Evolutionary conservation across 2,888 invertebrate genomes (phyloP).

Genomic region (Torymus texanus): DNA sequence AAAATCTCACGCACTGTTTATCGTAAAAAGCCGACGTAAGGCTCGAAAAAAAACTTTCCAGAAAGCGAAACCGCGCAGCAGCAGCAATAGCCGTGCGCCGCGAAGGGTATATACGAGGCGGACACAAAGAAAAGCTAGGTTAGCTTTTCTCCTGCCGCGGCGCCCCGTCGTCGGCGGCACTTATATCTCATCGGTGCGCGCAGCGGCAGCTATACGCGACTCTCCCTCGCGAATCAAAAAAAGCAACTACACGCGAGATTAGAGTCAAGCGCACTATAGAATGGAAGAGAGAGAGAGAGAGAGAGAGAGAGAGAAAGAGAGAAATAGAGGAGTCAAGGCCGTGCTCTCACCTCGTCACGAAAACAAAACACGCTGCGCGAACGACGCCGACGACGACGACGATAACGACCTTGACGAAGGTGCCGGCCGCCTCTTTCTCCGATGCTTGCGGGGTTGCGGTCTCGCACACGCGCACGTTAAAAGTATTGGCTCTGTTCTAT

Average conservation of each 20-base stretch:
- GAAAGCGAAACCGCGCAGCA: no score
- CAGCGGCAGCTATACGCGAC: no score
- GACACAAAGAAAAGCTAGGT: slow-evolving; percentile 49
- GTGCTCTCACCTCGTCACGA: slow-evolving; percentile 9
- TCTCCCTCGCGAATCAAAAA: no score
- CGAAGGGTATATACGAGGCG: neutral
- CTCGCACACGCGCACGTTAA: neutral
- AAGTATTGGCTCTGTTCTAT: neutral
- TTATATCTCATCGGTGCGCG: no score
- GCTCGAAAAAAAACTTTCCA: no score
- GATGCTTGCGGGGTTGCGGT: neutral
- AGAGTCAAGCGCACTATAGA: no score
- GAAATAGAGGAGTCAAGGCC: slow-evolving; percentile 12
- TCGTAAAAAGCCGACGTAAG: no score
- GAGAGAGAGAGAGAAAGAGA: neutral
- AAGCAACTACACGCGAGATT: no score
- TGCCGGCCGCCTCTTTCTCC: slow-evolving; percentile 37
- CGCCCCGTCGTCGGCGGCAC: no score
- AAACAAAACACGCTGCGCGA: slow-evolving; percentile 36
- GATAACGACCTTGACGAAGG: slow-evolving; percentile 49
- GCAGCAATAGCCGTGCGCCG: no score
- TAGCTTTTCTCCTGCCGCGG: slow-evolving; percentile 22
- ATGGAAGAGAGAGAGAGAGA: no score
- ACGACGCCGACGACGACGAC: slow-evolving; percentile 42
- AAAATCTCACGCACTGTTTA: no score